Percentiles rank a stretch among this genome's conserved stretches.
Evolutionary conservation across 2,113 vertebrate genomes (phyloP).

Genomic region (Donacobius atricapilla): DNA sequence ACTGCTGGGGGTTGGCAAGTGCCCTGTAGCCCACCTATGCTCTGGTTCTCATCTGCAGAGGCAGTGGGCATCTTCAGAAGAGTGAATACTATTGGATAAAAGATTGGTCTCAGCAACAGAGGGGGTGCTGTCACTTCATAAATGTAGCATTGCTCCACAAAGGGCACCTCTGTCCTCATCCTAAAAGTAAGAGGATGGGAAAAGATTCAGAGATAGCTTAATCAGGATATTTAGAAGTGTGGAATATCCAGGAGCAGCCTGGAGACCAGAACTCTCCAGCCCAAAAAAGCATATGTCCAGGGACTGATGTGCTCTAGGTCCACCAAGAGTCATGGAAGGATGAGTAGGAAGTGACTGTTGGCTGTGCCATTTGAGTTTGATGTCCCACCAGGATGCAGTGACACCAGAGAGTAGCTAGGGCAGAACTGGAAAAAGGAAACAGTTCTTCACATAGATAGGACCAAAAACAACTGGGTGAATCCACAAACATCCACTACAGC

Average conservation of each 20-base stretch:
- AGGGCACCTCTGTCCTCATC: background rate
- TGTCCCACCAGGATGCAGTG: background rate
- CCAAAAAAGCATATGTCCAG: background rate
- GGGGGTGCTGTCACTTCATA: background rate
- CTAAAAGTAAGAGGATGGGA: background rate
- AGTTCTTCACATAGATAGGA: background rate
- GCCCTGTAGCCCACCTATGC: background rate
- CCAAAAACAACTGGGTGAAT: background rate
- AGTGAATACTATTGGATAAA: background rate
- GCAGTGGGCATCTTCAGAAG: background rate
- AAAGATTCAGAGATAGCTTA: background rate
- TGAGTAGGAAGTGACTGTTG: background rate
- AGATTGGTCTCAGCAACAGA: background rate
- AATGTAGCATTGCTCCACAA: rapidly evolving
- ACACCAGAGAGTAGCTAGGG: background rate
- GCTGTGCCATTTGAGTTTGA: rapidly evolving
- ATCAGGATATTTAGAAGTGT: background rate
- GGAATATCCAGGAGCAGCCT: background rate
- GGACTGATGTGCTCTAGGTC: background rate
- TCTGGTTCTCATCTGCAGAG: background rate
- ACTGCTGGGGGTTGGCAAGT: background rate
- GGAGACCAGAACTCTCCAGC: background rate
- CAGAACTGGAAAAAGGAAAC: background rate
- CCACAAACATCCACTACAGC: background rate
- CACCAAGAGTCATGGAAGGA: rapidly evolving